Evolutionary conservation across 2,888 invertebrate species (phyloP), one percentile per base, ranked within the genome.

Genomic region (Luperina testacea): DNA sequence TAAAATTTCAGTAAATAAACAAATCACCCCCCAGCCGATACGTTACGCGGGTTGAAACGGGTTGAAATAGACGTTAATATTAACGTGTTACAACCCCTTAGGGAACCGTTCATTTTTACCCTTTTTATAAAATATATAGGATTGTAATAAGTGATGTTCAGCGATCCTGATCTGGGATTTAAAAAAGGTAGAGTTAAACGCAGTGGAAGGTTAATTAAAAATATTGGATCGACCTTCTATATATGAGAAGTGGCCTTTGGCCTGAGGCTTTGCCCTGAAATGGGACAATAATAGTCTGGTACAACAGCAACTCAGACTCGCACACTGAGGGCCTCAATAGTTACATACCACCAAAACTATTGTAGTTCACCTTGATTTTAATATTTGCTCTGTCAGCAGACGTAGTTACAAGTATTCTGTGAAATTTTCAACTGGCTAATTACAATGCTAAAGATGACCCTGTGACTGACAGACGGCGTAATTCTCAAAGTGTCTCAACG

Each of bases 21-120:
- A 87, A 83, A 83, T 89, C 76, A 74, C 80, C 73, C 85, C 78
- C 77, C 45, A 77, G 85, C 59, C 71, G 69, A 75, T 68, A 68
- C 80, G 51, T 80, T 72, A 67, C 45, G 59, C 67, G 68, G 76
- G 78, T 83, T 78, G 78, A 70, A 76, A 53, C 42, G 81, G 53
- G 68, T 67, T 61, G 72, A 76, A 79, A 77, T 77, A 59, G 59
- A 72, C 69, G 75, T 76, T 79, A 79, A 87, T 81, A 87, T 78
- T 82, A 83, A 89, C 73, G 72, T 71, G 57, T 82, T 82, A 61
- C 68, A 81, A 80, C 57, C 78, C 87, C 51, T 61, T 27, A 17
- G 79, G 64, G 82, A 38, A 59, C 51, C 65, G 51, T 86, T 80
- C 15, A 75, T 76, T 65, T 83, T 78, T 59, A 65, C 79, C 70